phyloP scores from a whole-genome alignment of 1,140 invertebrate genomes.

The honey bee (Apis mellifera) region Amel_HAv3.1 CM009935.2:12430001-12430500 shows the following conservation, averaged over 20 bases:
- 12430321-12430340: conserved; percentile 14
- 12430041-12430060: too few species aligned
- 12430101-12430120: too few species aligned
- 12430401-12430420: conserved; percentile 37
- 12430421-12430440: conserved; percentile 1
- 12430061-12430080: too few species aligned
- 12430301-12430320: conserved; percentile 9
- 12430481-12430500: too few species aligned
- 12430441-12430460: background rate
- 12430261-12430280: background rate
- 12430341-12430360: conserved; percentile 36
- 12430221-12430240: background rate
- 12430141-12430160: background rate
- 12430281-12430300: background rate
- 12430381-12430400: conserved; percentile 26
- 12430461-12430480: background rate
- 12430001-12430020: too few species aligned
- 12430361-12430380: conserved; percentile 30
- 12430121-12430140: too few species aligned
- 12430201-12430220: background rate
- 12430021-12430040: too few species aligned
- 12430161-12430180: background rate
- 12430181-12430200: background rate
- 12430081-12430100: too few species aligned
- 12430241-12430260: background rate